These are phyloP conservation scores for Synanthedon myopaeformis DNA, from an alignment of 2,888 invertebrate genomes.

Conservation along the genomic window DNA sequence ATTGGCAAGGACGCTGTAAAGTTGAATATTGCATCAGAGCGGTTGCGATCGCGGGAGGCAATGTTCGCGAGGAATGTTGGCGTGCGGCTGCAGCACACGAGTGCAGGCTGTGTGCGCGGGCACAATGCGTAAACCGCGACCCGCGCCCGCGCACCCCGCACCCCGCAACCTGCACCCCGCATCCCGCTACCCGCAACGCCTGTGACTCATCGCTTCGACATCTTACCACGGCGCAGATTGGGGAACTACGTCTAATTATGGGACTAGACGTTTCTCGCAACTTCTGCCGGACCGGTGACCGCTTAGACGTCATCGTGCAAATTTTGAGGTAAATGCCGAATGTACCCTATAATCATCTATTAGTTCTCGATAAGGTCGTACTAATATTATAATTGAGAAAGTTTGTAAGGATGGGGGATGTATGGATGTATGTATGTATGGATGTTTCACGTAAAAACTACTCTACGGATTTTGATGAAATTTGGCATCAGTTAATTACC, in stretches of 20 bases:
- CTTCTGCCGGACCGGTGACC: slow-evolving; percentile 18
- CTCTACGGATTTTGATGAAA: no score
- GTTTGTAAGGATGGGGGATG: no score
- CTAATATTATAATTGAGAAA: no score
- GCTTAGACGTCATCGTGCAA: slow-evolving; percentile 29
- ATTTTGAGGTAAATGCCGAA: background rate
- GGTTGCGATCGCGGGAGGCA: slow-evolving; percentile 55
- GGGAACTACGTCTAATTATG: slow-evolving; percentile 52
- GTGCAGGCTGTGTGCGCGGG: slow-evolving; percentile 14
- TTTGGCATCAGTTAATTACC: no score
- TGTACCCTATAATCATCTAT: no score
- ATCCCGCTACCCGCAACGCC: slow-evolving; percentile 4
- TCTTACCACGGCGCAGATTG: slow-evolving; percentile 30
- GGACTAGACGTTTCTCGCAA: slow-evolving; percentile 25
- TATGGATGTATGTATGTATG: no score
- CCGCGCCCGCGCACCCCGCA: slow-evolving; percentile 14
- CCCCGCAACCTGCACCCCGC: slow-evolving; percentile 2
- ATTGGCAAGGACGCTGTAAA: slow-evolving; percentile 69
- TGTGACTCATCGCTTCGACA: slow-evolving; percentile 43
- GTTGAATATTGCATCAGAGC: slow-evolving; percentile 69
- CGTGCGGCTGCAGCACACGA: slow-evolving; percentile 27
- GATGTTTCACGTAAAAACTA: no score
- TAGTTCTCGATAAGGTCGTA: no score
- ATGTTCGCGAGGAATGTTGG: slow-evolving; percentile 62
- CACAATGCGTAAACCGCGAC: slow-evolving; percentile 13